Evolutionary conservation across 2,113 vertebrate species (phyloP).

Genomic region (Nipponia nippon): DNA sequence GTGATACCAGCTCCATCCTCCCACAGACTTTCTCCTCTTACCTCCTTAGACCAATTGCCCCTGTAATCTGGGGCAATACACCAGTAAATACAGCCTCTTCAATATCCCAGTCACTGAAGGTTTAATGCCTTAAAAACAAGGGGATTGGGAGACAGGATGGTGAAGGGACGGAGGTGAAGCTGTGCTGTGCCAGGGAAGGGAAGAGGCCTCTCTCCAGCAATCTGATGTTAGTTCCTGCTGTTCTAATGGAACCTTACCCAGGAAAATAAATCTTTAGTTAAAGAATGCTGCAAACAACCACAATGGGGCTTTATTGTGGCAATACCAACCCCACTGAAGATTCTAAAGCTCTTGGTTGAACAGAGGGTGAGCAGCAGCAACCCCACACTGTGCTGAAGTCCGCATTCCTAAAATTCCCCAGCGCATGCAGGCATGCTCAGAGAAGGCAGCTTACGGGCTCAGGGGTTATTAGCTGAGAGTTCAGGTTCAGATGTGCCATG

Average conservation of each 20-base stretch:
- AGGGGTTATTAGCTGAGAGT: not conserved
- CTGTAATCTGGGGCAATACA: not conserved
- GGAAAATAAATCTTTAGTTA: constrained; percentile 57
- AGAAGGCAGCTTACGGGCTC: not conserved
- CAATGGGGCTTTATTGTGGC: constrained; percentile 4
- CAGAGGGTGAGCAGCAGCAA: not conserved
- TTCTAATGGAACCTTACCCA: constrained; percentile 31
- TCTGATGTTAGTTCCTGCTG: constrained; percentile 7
- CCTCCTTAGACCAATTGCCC: not conserved
- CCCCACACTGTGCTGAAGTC: not conserved
- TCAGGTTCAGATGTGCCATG: not conserved
- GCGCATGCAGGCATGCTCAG: not conserved
- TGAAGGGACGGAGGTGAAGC: not conserved
- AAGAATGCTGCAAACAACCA: constrained; percentile 45
- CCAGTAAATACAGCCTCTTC: not conserved
- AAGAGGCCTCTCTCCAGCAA: not conserved
- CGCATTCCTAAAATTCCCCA: constrained; percentile 53
- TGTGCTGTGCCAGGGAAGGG: not conserved
- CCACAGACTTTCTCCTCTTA: not conserved
- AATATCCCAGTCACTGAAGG: not conserved
- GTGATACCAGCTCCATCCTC: not conserved
- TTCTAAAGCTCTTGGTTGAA: constrained; percentile 12
- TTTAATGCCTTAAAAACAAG: not conserved
- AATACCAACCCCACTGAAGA: not conserved
- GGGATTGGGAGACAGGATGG: not conserved